Evolutionary conservation across 53 echinoderm and acorn worm species (phyloP).

Genomic region (Henricia sp.): DNA sequence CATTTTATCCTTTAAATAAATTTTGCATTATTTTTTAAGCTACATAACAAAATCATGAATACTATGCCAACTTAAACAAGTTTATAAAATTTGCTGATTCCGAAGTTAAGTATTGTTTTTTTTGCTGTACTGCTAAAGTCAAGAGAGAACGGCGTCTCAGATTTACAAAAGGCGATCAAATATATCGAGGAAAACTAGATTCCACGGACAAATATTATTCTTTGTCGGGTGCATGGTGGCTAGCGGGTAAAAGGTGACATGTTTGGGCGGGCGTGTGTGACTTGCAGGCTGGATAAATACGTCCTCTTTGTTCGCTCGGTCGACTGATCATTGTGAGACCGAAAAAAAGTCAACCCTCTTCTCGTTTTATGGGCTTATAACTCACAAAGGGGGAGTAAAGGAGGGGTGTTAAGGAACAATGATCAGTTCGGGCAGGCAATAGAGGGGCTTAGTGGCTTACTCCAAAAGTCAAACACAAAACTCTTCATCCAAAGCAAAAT

Average conservation of each 20-base stretch:
- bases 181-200: not conserved
- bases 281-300: not conserved
- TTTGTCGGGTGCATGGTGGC: slow-evolving; percentile 34
- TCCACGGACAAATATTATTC: slow-evolving; percentile 38
- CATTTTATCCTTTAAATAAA: too few species aligned
- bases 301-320: slow-evolving; percentile 21
- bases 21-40: too few species aligned
- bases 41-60: too few species aligned
- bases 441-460: not conserved
- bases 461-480: too few species aligned
- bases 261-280: slow-evolving; percentile 40
- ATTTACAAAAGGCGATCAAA: slow-evolving; percentile 23
- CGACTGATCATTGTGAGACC: slow-evolving; percentile 9
- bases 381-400: not conserved
- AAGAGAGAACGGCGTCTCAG: slow-evolving; percentile 3
- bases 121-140: too few species aligned
- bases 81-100: too few species aligned
- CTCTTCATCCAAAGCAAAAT: too few species aligned
- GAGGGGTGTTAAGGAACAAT: slow-evolving; percentile 28
- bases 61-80: too few species aligned
- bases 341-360: slow-evolving; percentile 18
- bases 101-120: too few species aligned
- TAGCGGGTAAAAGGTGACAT: slow-evolving; percentile 18
- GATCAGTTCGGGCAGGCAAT: not conserved
- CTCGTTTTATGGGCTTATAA: slow-evolving; percentile 16